phyloP scores from a whole-genome alignment of 1,140 invertebrate genomes.

The Pemphigus obesinymphae region DNA sequence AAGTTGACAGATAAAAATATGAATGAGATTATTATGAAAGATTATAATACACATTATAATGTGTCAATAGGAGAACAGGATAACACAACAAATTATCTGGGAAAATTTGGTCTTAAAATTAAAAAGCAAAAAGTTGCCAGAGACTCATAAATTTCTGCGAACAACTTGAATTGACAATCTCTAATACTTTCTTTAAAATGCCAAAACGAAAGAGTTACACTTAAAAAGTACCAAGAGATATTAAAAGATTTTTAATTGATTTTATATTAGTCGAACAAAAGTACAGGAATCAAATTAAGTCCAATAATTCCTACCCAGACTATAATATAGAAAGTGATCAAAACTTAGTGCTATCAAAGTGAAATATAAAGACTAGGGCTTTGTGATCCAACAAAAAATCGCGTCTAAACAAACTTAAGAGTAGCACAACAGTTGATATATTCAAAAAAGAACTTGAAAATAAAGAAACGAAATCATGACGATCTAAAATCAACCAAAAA shows the following conservation, averaged over 20 bases:
- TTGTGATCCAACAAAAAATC: not conserved
- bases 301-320: constrained; percentile 46
- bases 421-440: not conserved
- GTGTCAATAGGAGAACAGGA: constrained; percentile 45
- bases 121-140: constrained; percentile 49
- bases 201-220: constrained; percentile 49
- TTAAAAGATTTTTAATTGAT: constrained; percentile 50
- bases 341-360: constrained; percentile 46
- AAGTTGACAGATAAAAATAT: constrained; percentile 42
- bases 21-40: constrained; percentile 45
- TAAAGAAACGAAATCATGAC: constrained; percentile 38
- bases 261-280: constrained; percentile 48
- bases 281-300: constrained; percentile 48
- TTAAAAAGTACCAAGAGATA: constrained; percentile 49
- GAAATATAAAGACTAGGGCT: constrained; percentile 21
- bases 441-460: not conserved
- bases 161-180: constrained; percentile 47
- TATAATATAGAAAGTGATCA: constrained; percentile 47
- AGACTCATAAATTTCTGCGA: constrained; percentile 48
- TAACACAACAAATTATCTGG: constrained; percentile 12
- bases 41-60: no score
- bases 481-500: not conserved
- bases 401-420: constrained; percentile 16
- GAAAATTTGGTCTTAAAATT: constrained; percentile 46
- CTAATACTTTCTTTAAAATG: constrained; percentile 48